Evolutionary conservation across 2,113 vertebrate genomes (phyloP).

Genomic region (Ochotona curzoniae): DNA sequence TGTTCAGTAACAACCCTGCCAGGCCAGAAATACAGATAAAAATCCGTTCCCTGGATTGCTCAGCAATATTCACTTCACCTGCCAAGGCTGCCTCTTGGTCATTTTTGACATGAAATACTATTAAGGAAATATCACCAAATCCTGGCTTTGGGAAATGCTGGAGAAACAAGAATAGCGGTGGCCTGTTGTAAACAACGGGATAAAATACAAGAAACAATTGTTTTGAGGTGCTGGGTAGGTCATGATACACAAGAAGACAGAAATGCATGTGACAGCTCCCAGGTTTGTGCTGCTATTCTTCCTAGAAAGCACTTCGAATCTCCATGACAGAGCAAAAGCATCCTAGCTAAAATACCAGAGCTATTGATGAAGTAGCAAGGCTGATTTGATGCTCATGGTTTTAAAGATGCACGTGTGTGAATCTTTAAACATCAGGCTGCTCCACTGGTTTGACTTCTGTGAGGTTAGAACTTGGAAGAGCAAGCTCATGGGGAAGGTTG

Average conservation of each 20-base stretch:
- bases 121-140: slow-evolving; percentile 1
- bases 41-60: neutral
- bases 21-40: neutral
- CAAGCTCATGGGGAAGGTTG: too few relatives aligned
- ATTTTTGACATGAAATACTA: slow-evolving; percentile 21
- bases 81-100: neutral
- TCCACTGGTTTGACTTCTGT: too few relatives aligned
- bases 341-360: too few relatives aligned
- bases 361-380: too few relatives aligned
- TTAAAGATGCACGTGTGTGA: too few relatives aligned
- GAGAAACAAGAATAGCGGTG: neutral
- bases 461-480: too few relatives aligned
- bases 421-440: too few relatives aligned
- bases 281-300: neutral
- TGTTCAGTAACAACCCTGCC: neutral
- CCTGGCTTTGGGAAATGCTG: neutral
- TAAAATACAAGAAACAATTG: neutral
- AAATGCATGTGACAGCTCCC: neutral
- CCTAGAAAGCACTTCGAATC: neutral
- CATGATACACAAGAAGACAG: neutral
- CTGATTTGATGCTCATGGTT: too few relatives aligned
- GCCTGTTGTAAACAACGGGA: slow-evolving; percentile 9
- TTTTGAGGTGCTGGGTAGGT: neutral
- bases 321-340: neutral
- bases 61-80: neutral